Evolutionary conservation across 2,888 invertebrate genomes (phyloP).

Genomic region (Portevinia maculata): DNA sequence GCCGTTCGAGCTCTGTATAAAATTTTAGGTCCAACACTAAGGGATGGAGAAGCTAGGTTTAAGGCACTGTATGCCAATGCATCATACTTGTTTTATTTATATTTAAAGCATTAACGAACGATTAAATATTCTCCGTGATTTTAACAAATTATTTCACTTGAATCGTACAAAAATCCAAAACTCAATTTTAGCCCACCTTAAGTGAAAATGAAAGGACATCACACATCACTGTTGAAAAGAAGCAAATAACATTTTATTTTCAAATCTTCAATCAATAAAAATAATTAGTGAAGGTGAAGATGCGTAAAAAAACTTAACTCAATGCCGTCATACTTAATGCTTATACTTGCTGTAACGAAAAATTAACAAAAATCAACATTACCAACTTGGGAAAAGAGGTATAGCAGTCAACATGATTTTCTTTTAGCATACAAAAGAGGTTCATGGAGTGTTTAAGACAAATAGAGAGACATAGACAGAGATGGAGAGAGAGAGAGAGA

Average conservation of each 20-base stretch:
- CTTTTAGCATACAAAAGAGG: conserved; percentile 67
- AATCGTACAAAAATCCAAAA: background rate
- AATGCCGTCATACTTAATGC: conserved; percentile 64
- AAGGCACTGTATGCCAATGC: too few species aligned
- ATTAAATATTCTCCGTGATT: background rate
- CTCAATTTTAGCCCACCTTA: conserved; percentile 15
- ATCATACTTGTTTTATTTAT: too few species aligned
- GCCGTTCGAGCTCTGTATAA: too few species aligned
- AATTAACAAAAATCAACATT: conserved; percentile 63
- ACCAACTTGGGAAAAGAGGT: conserved; percentile 34
- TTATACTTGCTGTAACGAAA: conserved; percentile 49
- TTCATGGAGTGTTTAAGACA: conserved; percentile 53
- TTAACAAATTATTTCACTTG: background rate
- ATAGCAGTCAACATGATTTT: conserved; percentile 41
- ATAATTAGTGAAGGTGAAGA: conserved; percentile 64
- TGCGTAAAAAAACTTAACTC: conserved; percentile 58
- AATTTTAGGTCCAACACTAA: too few species aligned
- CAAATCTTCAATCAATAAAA: conserved; percentile 28
- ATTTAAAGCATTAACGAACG: too few species aligned
- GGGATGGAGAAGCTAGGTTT: too few species aligned
- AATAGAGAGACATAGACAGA: conserved; percentile 17
- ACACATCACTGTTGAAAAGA: conserved; percentile 38
- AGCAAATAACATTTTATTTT: conserved; percentile 31
- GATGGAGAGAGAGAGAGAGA: conserved; percentile 33
- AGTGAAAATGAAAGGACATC: conserved; percentile 27